Conservation (phyloP, 2,797 vertebrate genomes). For the Delichon dasypus region DNA sequence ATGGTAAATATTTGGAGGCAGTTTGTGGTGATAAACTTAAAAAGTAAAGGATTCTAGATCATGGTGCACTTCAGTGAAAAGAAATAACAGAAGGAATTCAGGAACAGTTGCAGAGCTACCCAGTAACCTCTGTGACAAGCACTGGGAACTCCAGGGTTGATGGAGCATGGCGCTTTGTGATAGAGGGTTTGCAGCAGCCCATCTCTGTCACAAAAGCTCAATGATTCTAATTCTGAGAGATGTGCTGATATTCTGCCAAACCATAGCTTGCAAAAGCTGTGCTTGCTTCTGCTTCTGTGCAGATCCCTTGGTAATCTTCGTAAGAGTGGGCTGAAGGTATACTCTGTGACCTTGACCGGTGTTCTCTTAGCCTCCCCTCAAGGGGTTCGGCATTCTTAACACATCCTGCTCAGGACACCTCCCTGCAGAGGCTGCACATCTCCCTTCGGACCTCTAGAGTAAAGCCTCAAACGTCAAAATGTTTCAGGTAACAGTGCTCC, state of each 20-base stretch:
- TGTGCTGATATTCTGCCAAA: background rate
- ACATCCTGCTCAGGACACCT: background rate
- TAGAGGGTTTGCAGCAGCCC: background rate
- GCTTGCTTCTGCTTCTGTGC: background rate
- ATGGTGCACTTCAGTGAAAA: background rate
- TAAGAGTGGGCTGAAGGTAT: background rate
- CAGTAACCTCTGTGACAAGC: background rate
- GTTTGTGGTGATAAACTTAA: background rate
- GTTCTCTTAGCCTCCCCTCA: background rate
- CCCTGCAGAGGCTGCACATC: background rate
- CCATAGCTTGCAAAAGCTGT: background rate
- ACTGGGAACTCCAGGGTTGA: background rate
- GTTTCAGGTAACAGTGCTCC: background rate
- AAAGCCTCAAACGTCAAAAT: background rate
- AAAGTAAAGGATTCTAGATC: background rate
- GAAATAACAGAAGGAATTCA: background rate
- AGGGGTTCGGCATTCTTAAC: background rate
- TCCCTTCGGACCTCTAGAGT: background rate
- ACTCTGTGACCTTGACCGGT: background rate
- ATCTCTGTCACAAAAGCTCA: background rate
- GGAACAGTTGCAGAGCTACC: background rate
- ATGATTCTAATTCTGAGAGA: background rate
- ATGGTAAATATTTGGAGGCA: background rate
- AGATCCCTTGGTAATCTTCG: background rate
- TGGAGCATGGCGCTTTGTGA: background rate